phyloP scores from a whole-genome alignment of 2,797 vertebrate species.

The Malacoctenus gilli region DNA sequence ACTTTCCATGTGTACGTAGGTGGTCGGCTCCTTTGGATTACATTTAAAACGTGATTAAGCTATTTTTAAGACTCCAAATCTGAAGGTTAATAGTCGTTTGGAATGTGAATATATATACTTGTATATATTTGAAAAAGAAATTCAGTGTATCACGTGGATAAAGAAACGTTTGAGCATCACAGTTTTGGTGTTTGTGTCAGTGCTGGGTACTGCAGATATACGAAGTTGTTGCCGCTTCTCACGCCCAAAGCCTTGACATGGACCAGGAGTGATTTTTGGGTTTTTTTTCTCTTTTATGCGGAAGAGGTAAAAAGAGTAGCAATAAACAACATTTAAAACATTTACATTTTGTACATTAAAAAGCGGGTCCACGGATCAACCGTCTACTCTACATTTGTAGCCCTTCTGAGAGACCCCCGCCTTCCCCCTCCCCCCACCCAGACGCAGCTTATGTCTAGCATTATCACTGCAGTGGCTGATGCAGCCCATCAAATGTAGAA shows the following conservation, averaged over 20 bases:
- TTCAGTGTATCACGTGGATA: conserved; percentile 24
- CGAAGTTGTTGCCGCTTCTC: conserved; percentile 5
- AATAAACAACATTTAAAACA: conserved; percentile 52
- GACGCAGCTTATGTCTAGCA: conserved; percentile 30
- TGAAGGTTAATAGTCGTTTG: conserved; percentile 15
- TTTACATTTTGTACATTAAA: conserved; percentile 67
- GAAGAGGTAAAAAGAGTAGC: conserved; percentile 47
- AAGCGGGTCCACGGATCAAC: conserved; percentile 65
- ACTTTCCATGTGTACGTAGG: conserved; percentile 36
- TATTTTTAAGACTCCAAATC: conserved; percentile 35
- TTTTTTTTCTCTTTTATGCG: too few relatives aligned
- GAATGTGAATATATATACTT: conserved; percentile 25
- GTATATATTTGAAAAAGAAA: conserved; percentile 7
- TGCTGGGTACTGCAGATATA: conserved; percentile 21
- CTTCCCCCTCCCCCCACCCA: conserved; percentile 13
- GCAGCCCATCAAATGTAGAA: conserved; percentile 47
- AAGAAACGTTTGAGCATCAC: conserved; percentile 13
- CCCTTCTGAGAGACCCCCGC: conserved; percentile 10
- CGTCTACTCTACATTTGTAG: conserved; percentile 44
- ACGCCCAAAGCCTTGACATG: conserved; percentile 10
- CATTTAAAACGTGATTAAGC: conserved; percentile 40
- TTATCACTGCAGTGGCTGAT: conserved; percentile 49
- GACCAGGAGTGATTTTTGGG: conserved; percentile 24
- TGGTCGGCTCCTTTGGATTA: conserved; percentile 33
- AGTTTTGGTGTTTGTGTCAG: conserved; percentile 12